Base-by-base conservation (phyloP, 1,140 invertebrate genomes). In the Patella vulgata region DNA sequence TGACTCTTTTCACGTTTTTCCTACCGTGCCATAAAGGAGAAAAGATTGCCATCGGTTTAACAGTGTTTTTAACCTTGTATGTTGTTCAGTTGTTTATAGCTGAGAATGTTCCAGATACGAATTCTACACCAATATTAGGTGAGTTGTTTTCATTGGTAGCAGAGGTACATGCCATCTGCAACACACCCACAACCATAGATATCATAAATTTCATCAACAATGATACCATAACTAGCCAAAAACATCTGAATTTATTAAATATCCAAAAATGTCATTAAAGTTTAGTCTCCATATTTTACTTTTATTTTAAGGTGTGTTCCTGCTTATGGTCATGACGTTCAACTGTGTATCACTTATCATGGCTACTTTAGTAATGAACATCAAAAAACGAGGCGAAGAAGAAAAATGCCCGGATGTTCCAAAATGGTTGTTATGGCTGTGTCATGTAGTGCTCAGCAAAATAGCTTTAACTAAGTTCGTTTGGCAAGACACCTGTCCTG, bases 81-180 rank as follows among this genome's bases (percentile, higher is more conserved):
- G 79, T 84, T 9, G 71, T 84, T 21, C 80, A 82, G 69, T 68
- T 83, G 28, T 55, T 81, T 8, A 82, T 84, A 46, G 81, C 81
- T 25, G 82, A 83, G 48, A 84, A 82, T 63, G 82, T 82, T 17
- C 82, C 82, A 0, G 82, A 82, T 46, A 81, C 81, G n/a, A 80
- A 82, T 54, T 71, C 80, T n/a, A 75, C 79, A 6, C 82, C 82
- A 25, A 71, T 84, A 12, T 65, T 84, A 56, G 81, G 82, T 81
- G 73, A 59, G 63, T 67, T 28, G n/a, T n/a, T 47, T 30, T n/a
- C n/a, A n/a, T n/a, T n/a, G n/a, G n/a, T n/a, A n/a, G n/a, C n/a
- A n/a, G n/a, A n/a, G n/a, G n/a, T 11, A 12, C 5, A 11, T 51
- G 12, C 14, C 48, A 9, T 51, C 9, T 9, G 9, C 23, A 21